Evolutionary conservation across 2,797 vertebrate species (phyloP).

Genomic region (Artibeus lituratus): DNA sequence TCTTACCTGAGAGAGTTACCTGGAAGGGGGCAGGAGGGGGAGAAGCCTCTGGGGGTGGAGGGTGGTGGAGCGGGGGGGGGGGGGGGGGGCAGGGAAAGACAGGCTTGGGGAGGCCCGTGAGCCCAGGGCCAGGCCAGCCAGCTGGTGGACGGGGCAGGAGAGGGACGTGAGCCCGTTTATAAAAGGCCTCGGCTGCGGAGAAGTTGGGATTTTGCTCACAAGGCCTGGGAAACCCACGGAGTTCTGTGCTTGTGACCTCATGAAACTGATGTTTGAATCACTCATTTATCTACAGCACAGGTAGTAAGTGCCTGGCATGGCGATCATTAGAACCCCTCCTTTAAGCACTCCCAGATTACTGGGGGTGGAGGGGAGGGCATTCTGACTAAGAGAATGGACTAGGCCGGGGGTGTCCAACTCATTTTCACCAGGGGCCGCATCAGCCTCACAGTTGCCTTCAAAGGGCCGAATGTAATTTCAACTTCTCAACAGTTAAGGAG

Average conservation of each 20-base stretch:
- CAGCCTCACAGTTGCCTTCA: too few species aligned
- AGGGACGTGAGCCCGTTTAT: background rate
- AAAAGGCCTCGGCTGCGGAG: background rate
- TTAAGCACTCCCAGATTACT: too few species aligned
- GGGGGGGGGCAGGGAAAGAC: background rate
- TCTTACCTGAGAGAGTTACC: background rate
- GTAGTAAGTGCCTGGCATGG: background rate
- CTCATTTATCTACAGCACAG: background rate
- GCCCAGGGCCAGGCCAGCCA: background rate
- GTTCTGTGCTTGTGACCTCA: background rate
- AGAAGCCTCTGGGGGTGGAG: background rate
- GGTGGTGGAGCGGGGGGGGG: background rate
- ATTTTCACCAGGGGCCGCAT: too few species aligned
- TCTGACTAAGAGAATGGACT: rapidly evolving
- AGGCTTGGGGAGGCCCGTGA: background rate
- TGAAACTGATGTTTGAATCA: background rate
- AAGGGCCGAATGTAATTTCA: too few species aligned
- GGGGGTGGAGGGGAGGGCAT: too few species aligned
- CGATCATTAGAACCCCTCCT: background rate
- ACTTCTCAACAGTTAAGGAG: too few species aligned
- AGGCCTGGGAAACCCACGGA: background rate
- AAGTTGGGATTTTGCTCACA: background rate
- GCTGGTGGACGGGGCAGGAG: rapidly evolving
- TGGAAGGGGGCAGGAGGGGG: background rate
- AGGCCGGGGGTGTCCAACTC: too few species aligned